Evolutionary conservation across 2,888 invertebrate species (phyloP).

Genomic region (Yponomeuta cagnagella): DNA sequence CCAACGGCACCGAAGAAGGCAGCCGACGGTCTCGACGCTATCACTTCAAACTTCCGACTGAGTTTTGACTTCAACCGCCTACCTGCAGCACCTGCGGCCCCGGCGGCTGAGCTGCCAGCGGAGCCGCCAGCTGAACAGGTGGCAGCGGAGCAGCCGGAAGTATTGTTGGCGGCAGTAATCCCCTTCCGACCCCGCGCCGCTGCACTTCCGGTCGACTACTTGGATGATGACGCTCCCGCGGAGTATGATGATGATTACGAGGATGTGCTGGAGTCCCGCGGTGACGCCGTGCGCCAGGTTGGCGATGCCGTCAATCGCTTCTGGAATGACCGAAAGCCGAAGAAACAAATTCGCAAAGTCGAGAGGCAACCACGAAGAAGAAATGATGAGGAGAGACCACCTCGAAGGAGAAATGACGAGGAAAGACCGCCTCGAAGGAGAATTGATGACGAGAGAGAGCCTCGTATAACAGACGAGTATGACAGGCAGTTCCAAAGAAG

Average conservation of each 20-base stretch:
- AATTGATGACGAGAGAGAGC: too few relatives aligned
- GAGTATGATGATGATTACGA: conserved; percentile 54
- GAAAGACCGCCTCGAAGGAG: too few relatives aligned
- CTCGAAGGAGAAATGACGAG: conserved; percentile 4
- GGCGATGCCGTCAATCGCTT: conserved; percentile 60
- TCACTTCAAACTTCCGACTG: conserved; percentile 57
- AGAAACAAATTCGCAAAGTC: background rate
- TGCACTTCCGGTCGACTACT: conserved; percentile 39
- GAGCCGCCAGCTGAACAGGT: conserved; percentile 25
- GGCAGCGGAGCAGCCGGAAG: conserved; percentile 12
- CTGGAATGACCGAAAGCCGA: conserved; percentile 49
- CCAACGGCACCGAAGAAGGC: conserved; percentile 40
- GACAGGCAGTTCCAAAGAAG: too few relatives aligned
- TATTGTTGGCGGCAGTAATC: conserved; percentile 30
- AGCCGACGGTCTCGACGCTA: conserved; percentile 52
- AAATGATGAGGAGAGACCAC: background rate
- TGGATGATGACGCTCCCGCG: conserved; percentile 34
- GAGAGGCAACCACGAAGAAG: background rate
- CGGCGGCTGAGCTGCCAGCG: conserved; percentile 31
- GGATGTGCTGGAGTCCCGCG: conserved; percentile 57
- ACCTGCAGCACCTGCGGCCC: conserved; percentile 35
- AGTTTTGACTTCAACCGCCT: conserved; percentile 60
- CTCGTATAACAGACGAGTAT: too few relatives aligned
- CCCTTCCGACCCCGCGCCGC: conserved; percentile 59
- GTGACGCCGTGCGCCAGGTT: conserved; percentile 51